Evolutionary conservation across 2,888 invertebrate genomes (phyloP), one percentile per base, ranked within the genome.

Genomic region (Protonemura montana): DNA sequence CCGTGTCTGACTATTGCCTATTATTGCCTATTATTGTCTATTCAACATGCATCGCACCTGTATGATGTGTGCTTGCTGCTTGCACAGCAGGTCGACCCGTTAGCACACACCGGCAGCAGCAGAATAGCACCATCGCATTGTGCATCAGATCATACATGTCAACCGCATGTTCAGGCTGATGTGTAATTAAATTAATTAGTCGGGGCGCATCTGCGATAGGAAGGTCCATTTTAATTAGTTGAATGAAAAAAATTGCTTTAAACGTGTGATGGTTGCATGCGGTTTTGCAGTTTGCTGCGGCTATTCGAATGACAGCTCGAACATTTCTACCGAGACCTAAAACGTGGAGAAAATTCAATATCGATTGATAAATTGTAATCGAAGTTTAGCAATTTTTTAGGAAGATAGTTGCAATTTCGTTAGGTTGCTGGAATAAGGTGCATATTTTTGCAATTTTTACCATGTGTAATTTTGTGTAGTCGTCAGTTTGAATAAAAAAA

Each of bases 131-230:
- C 41, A 41, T 5, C 2, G 59, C 13, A 59, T 59, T 59, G 59
- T 59, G 59, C 59, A 59, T 21, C 21, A 59, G 59, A 59, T 21
- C 59, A 59, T 59, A 21, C 78, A 78, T 78, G 78, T 78, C 78
- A 78, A 27, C 78, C 28, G 78, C 28, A 28, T 27, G 28, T 78
- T 26, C 78, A 25, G 28, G 1, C 26, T 6, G n/a, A 78, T 27
- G 28, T 78, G 78, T 82, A 82, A 82, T 82, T 82, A 82, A 82
- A 28, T 82, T 29, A 82, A 82, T 82, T 82, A 82, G 13, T 35
- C 30, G 29, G 10, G 30, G 82, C 35, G 29, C 82, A 82, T 82
- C 82, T 82, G 82, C 82, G 25, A 78, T 78, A 0, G 78, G 78
- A 78, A 78, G 78, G 1, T 26, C 59, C 59, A 21, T 13, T 2